Evolutionary conservation across 2,113 vertebrate genomes (phyloP).

Genomic region (Budorcas taxicolor): DNA sequence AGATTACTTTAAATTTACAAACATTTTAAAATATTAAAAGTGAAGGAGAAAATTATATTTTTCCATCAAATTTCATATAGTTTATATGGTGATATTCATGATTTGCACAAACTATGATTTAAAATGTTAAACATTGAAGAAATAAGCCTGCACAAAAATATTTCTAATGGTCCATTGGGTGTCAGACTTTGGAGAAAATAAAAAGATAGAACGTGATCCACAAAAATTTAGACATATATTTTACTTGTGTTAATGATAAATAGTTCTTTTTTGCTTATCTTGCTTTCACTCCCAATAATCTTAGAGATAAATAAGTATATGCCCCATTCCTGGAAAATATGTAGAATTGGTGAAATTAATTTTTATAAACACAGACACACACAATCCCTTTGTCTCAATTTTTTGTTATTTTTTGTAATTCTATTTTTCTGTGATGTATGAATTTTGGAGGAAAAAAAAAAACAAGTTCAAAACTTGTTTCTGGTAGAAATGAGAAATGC

Average conservation of each 20-base stretch:
- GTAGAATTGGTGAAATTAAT: neutral
- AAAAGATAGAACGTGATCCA: neutral
- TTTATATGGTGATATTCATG: neutral
- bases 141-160: neutral
- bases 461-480: neutral
- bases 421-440: neutral
- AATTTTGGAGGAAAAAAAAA: fast-evolving
- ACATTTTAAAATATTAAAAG: neutral
- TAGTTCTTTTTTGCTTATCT: neutral
- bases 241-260: neutral
- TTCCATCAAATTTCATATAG: neutral
- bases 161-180: neutral
- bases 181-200: neutral
- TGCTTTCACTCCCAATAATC: neutral
- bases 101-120: neutral
- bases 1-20: neutral
- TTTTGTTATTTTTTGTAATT: neutral
- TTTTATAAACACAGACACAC: neutral
- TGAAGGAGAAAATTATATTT: neutral
- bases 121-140: neutral
- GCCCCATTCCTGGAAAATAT: neutral
- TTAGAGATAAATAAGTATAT: neutral
- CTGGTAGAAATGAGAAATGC: neutral
- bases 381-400: neutral
- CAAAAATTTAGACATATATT: neutral